Evolutionary conservation across 2,888 invertebrate genomes (phyloP), one percentile per base, ranked within the genome.

Genomic region (Ochropleura plecta): DNA sequence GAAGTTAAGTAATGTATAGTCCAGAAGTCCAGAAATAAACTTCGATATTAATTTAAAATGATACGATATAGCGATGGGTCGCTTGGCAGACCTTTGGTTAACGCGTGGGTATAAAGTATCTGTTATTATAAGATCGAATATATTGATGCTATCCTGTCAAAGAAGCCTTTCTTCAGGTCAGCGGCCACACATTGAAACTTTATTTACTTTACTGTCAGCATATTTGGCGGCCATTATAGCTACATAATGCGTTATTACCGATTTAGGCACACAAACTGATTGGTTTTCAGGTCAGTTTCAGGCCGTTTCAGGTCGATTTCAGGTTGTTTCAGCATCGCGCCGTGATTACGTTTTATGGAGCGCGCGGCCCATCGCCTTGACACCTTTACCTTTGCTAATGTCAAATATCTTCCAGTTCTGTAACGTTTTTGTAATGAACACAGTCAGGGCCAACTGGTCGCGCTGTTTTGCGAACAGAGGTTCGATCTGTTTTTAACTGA

Each of bases 321-420:
- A 48, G 65, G 44, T 30, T 2, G 70, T 44, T 60, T 64, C 74
- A 70, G 79, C 51, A 53, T 20, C 40, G 64, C 62, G 59, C 73
- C 82, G 73, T 79, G 73, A 76, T 79, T 44, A 60, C 20, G 73
- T 53, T 76, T 59, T 51, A 68, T 40, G 70, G 78, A 44, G 69
- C 80, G 70, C 59, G 74, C 73, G 75, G 59, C 75, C 49, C 70
- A 49, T 73, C 63, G 66, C 86, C 86, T 86, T 86, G 86, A 86
- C 86, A 81, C 76, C 71, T 70, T 86, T 85, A 83, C 86, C 81
- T 86, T 86, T 80, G 42, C 67, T 83, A 86, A 86, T 85, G 85
- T 81, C 77, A 79, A 64, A 76, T 74, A 70, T 60, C 12, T 12
- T 60, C 63, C 64, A 62, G 57, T 73, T 55, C 60, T 48, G 46